Evolutionary conservation across 2,113 vertebrate genomes (phyloP), one percentile per base, ranked within the genome.

Genomic region (Alectura lathami): DNA sequence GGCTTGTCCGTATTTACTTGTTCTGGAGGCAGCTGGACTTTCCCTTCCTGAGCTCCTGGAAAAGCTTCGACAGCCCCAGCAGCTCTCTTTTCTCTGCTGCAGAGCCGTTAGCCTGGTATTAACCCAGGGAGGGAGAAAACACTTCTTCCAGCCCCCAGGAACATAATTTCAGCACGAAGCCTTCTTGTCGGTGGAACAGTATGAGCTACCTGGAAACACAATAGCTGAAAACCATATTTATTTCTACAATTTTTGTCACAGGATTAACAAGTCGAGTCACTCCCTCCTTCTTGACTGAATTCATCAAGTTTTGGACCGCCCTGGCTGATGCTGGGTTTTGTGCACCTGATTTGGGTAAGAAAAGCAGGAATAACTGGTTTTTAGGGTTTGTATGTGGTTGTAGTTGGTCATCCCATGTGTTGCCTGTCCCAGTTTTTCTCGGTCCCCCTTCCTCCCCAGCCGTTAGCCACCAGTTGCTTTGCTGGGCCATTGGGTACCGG

Each of bases 261-360:
- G 48, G 63, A 22, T 1, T 18, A 56, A 56, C 17, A 70, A 56
- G 72, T 6, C 22, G 57, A 7, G 9, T 29, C 45, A 57, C 30
- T 59, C 11, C 26, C 54, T 40, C 3, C 43, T 12, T 54, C 47
- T 11, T 17, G 40, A 2, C 10, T 21, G 34, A 30, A 34, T 42
- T 5, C 3, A 9, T 4, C 1, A 1, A 1, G 22, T 24, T 45
- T 3, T 4, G 27, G 30, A 14, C 21, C 4, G 3, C 48, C 40
- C 27, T 7, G 26, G 16, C 54, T 3, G 63, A 21, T 7, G 48
- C 64, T n/a, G 50, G 43, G 4, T 45, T 57, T 29, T 12, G 13
- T 15, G 40, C 22, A 3, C 7, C 42, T 22, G 56, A 23, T n/a
- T 50, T 17, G 59, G 50, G 36, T 29, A 18, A 34, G 48, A 38